Percentiles rank a stretch among this genome's conserved stretches.
These are phyloP conservation scores for Brachyptera risi DNA, from an alignment of 2,888 invertebrate species.

Conservation along the genomic window DNA sequence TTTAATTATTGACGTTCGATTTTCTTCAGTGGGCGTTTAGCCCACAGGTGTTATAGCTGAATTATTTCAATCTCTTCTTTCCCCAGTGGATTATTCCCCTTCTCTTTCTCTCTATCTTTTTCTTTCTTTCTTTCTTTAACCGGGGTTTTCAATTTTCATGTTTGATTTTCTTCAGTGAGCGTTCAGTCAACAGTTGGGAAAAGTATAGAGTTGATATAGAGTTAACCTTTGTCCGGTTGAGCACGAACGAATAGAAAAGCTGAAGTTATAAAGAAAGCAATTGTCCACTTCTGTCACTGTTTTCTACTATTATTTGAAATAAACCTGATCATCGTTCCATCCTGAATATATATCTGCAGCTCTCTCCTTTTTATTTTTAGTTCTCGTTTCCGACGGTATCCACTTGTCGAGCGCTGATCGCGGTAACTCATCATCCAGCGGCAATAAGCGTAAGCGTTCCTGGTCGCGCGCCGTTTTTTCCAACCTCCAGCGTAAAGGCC, in stretches of 20 bases:
- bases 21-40: background rate
- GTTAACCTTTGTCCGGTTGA: no score
- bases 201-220: no score
- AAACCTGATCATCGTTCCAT: background rate
- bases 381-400: constrained; percentile 6
- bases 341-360: background rate
- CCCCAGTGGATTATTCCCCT: no score
- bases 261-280: no score
- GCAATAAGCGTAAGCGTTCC: constrained; percentile 73
- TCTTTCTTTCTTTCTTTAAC: no score
- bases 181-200: no score
- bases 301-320: background rate
- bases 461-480: constrained; percentile 96
- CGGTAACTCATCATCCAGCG: background rate
- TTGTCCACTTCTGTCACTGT: no score
- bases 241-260: no score
- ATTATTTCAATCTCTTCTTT: no score
- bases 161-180: background rate
- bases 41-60: no score
- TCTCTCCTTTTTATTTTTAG: background rate
- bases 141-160: background rate
- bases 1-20: background rate
- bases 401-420: constrained; percentile 11
- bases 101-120: no score
- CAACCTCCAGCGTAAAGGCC: constrained; percentile 88